Evolutionary conservation across 2,113 vertebrate genomes (phyloP).

Genomic region (Galbula dea): DNA sequence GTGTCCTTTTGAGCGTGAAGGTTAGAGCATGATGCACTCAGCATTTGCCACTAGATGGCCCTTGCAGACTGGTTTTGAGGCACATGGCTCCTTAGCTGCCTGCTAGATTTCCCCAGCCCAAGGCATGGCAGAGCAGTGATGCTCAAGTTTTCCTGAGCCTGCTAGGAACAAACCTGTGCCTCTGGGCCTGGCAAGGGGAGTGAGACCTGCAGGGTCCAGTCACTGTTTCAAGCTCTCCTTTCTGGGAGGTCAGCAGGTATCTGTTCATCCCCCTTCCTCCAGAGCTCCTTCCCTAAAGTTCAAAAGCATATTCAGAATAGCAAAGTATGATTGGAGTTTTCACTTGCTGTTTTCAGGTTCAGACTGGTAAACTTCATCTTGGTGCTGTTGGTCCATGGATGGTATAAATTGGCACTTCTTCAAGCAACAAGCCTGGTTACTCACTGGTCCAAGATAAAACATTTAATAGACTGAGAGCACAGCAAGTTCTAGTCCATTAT

Average conservation of each 20-base stretch:
- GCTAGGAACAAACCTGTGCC: neutral
- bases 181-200: neutral
- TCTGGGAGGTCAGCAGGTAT: neutral
- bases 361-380: neutral
- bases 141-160: neutral
- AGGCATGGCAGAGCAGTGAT: neutral
- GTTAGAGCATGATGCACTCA: neutral
- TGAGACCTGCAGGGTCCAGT: neutral
- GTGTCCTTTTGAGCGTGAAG: too few species aligned
- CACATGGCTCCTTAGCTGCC: neutral
- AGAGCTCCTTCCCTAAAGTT: neutral
- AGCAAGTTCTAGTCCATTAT: neutral
- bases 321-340: neutral
- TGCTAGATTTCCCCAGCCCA: neutral
- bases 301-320: neutral
- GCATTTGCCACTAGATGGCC: neutral
- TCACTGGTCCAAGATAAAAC: neutral
- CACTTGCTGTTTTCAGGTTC: neutral
- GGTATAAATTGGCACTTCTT: neutral
- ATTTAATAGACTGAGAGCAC: neutral
- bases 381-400: neutral
- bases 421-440: neutral
- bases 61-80: neutral
- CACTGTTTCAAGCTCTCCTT: neutral
- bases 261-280: neutral